Evolutionary conservation across 2,888 invertebrate species (phyloP).

Genomic region (Lasioglossum morio): DNA sequence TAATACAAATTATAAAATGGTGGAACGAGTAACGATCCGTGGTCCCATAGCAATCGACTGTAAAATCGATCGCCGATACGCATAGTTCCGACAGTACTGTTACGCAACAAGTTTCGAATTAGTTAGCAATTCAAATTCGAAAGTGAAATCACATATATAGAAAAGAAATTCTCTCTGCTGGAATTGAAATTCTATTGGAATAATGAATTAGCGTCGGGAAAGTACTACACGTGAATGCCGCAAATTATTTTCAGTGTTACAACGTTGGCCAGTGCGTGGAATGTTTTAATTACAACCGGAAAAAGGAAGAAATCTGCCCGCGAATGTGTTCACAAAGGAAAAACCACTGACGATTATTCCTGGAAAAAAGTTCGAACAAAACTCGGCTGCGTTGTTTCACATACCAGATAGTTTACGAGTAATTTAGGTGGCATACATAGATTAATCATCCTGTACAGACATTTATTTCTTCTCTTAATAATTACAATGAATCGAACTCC

Average conservation of each 20-base stretch:
- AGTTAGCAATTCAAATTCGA: conserved; percentile 49
- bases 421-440: too few relatives aligned
- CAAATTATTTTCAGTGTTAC: neutral
- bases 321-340: conserved; percentile 5
- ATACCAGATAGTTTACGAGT: too few relatives aligned
- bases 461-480: too few relatives aligned
- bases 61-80: neutral
- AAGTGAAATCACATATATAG: conserved; percentile 33
- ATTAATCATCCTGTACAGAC: too few relatives aligned
- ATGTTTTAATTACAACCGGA: conserved; percentile 9
- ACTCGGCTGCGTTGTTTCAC: neutral
- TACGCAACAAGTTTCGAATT: conserved; percentile 41
- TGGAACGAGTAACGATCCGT: too few relatives aligned
- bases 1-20: neutral
- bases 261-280: neutral
- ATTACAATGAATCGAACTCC: too few relatives aligned
- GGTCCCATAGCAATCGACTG: neutral
- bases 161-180: conserved; percentile 7
- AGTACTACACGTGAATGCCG: neutral
- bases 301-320: conserved; percentile 5
- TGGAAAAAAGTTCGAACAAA: neutral
- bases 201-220: conserved; percentile 12
- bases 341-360: neutral
- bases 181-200: conserved; percentile 78
- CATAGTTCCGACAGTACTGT: neutral